Conservation (phyloP, 2,113 vertebrate genomes). For the Carettochelys insculpta region DNA sequence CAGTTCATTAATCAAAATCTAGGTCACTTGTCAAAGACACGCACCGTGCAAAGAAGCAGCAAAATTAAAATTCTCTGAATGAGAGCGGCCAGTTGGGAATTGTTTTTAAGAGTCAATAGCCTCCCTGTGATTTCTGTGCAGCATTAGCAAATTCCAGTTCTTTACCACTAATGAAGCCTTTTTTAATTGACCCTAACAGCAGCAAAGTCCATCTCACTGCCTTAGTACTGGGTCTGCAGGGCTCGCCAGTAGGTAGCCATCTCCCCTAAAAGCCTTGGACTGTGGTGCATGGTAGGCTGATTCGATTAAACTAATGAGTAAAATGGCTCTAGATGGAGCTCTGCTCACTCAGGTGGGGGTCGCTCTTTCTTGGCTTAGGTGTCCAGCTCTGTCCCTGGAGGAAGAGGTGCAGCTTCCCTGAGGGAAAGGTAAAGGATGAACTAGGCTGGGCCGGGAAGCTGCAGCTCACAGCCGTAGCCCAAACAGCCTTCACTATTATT, state of each 20-base stretch:
- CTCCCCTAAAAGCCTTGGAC: neutral
- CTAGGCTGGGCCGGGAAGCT: neutral
- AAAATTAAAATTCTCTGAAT: conserved; percentile 5
- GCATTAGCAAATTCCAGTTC: fast-evolving
- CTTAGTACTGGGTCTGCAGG: neutral
- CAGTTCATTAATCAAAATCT: conserved; percentile 60
- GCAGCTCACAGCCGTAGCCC: neutral
- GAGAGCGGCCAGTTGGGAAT: neutral
- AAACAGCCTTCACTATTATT: neutral
- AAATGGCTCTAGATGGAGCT: neutral
- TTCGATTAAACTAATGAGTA: neutral
- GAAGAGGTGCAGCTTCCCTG: neutral
- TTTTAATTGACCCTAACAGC: fast-evolving
- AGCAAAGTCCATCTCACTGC: neutral
- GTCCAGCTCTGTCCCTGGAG: neutral
- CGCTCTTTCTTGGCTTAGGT: neutral
- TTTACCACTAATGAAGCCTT: neutral
- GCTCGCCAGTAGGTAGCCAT: neutral
- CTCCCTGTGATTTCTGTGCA: neutral
- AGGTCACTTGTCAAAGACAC: neutral
- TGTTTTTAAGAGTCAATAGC: neutral
- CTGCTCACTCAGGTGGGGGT: neutral
- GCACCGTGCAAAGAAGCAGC: neutral
- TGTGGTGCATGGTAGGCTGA: neutral
- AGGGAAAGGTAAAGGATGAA: no score